Conservation (phyloP, 2,797 vertebrate genomes). For the Hypotaenidia okinawae region DNA sequence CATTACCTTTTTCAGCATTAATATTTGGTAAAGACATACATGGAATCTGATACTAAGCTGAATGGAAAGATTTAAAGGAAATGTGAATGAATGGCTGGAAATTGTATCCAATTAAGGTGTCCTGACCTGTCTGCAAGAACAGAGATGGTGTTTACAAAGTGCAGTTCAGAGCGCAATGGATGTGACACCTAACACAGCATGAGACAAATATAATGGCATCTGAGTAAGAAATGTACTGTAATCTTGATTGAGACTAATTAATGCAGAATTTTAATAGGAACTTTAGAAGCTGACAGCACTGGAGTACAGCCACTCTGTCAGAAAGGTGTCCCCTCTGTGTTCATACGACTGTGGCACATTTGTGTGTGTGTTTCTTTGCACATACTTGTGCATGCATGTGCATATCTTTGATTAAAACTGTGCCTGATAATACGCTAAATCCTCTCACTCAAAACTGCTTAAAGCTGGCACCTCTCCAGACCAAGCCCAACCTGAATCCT, state of each 20-base stretch:
- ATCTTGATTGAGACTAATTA: not conserved
- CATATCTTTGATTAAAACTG: not conserved
- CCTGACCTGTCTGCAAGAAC: not conserved
- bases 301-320: not conserved
- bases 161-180: not conserved
- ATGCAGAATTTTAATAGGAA: not conserved
- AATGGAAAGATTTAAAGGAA: not conserved
- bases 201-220: not conserved
- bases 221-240: not conserved
- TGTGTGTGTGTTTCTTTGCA: too few relatives aligned
- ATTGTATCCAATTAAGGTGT: not conserved
- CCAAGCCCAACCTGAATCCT: not conserved
- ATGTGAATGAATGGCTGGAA: not conserved
- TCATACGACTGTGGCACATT: accelerated
- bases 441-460: not conserved
- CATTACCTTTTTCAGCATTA: not conserved
- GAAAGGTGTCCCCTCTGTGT: accelerated
- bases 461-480: not conserved
- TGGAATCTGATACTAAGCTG: not conserved
- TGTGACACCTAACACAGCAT: not conserved
- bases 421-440: not conserved
- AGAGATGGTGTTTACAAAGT: not conserved
- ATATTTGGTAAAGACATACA: not conserved
- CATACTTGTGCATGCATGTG: too few relatives aligned
- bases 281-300: not conserved